Percentiles rank a stretch among this genome's conserved stretches.
phyloP scores from a whole-genome alignment of 1,140 invertebrate species.

The Hormaphis cornu region DNA sequence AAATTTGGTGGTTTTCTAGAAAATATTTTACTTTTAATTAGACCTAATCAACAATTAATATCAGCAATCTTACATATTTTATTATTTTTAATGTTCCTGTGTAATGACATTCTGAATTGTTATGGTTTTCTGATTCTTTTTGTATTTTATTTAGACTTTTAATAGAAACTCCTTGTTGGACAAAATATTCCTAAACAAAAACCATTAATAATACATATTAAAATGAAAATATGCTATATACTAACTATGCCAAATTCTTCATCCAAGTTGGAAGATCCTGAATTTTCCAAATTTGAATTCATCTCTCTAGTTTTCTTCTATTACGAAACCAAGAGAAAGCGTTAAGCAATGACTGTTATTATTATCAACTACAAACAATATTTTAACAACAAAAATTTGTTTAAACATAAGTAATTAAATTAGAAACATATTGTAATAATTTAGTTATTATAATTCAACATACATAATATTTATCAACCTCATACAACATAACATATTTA shows the following conservation, averaged over 20 bases:
- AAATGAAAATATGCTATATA: neutral
- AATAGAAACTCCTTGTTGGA: conserved; percentile 22
- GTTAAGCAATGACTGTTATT: too few species aligned
- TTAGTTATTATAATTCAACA: too few species aligned
- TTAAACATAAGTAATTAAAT: too few species aligned
- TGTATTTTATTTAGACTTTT: conserved; percentile 27
- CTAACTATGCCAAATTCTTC: conserved; percentile 25
- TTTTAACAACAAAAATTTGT: too few species aligned
- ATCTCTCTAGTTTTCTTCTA: conserved; percentile 1
- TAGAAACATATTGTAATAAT: too few species aligned
- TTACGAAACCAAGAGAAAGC: conserved; percentile 7
- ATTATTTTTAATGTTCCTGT: conserved; percentile 5
- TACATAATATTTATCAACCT: too few species aligned
- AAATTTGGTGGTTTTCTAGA: conserved; percentile 47
- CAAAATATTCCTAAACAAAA: conserved; percentile 28
- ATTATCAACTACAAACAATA: too few species aligned
- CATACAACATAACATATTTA: too few species aligned
- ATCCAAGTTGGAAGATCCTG: conserved; percentile 5
- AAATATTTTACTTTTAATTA: conserved; percentile 8
- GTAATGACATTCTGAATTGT: conserved; percentile 16
- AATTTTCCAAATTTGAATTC: conserved; percentile 24
- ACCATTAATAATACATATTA: too few species aligned
- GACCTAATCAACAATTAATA: neutral
- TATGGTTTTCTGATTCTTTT: conserved; percentile 12
- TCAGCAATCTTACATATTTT: neutral